Evolutionary conservation across 2,888 invertebrate species (phyloP).

Genomic region (Chymomyza procnemis): DNA sequence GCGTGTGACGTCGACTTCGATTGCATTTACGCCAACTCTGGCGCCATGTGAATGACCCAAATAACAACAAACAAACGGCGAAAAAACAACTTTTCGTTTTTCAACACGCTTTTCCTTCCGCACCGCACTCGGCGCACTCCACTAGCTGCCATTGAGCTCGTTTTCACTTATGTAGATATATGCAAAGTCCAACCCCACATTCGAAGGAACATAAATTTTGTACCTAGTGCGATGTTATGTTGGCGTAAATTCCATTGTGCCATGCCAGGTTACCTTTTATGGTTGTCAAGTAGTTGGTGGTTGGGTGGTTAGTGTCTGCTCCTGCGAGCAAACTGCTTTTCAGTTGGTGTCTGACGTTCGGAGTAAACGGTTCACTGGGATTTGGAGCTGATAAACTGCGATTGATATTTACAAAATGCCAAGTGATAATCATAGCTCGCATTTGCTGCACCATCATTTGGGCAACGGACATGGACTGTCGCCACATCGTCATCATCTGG

Average conservation of each 20-base stretch:
- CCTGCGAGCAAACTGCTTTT: constrained; percentile 15
- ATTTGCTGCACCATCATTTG: constrained; percentile 74
- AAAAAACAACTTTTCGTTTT: constrained; percentile 34
- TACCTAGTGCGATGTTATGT: constrained; percentile 69
- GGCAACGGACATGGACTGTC: constrained; percentile 66
- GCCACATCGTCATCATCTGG: constrained; percentile 76
- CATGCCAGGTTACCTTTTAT: constrained; percentile 35
- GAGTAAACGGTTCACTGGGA: constrained; percentile 32
- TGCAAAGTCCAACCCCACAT: constrained; percentile 12
- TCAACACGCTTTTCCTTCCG: constrained; percentile 20
- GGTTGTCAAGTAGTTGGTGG: constrained; percentile 58
- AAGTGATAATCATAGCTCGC: constrained; percentile 64
- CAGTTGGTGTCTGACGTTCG: constrained; percentile 41
- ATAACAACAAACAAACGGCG: constrained; percentile 61
- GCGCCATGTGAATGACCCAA: constrained; percentile 78
- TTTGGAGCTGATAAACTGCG: neutral
- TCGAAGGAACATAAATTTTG: constrained; percentile 54
- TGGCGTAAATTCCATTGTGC: constrained; percentile 69
- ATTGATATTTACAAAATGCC: constrained; percentile 57
- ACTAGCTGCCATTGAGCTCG: constrained; percentile 72
- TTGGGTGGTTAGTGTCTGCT: constrained; percentile 13
- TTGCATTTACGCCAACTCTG: constrained; percentile 47
- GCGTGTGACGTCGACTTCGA: constrained; percentile 42
- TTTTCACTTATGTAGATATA: constrained; percentile 52
- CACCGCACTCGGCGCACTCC: constrained; percentile 1